Conservation (phyloP, 2,113 vertebrate species). For the Donacobius atricapilla region DNA sequence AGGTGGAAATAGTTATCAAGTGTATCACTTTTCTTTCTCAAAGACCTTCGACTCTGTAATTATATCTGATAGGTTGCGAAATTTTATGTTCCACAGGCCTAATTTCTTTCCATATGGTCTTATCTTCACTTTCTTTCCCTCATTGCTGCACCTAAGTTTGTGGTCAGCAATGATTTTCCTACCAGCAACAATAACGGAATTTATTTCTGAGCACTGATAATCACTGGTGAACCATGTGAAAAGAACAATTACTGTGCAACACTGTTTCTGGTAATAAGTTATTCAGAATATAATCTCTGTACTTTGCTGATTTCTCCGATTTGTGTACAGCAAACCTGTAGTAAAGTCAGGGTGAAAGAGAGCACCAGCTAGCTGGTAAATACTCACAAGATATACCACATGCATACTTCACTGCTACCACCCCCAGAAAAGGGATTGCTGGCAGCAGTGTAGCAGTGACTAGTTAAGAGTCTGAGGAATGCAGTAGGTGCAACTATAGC, state of each 20-base stretch:
- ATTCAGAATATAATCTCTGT: not conserved
- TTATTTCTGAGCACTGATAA: not conserved
- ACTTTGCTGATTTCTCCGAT: not conserved
- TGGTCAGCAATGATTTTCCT: not conserved
- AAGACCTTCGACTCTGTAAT: conserved; percentile 18
- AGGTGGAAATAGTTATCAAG: conserved; percentile 28
- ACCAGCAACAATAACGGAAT: not conserved
- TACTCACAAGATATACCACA: not conserved
- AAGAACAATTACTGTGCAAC: conserved; percentile 7
- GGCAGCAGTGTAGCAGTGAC: not conserved
- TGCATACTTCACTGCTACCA: not conserved
- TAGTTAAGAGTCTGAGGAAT: not conserved
- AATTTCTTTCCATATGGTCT: not conserved
- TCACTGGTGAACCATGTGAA: not conserved
- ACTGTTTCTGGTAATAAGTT: not conserved
- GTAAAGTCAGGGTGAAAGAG: not conserved
- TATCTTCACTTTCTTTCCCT: not conserved
- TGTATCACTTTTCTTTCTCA: conserved; percentile 17
- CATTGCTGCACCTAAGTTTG: not conserved
- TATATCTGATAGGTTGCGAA: conserved; percentile 12
- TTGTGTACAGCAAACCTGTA: not conserved
- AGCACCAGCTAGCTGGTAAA: not conserved
- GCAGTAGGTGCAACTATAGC: not conserved
- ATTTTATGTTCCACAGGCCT: not conserved
- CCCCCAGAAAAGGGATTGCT: not conserved